Percentiles rank a stretch among this genome's conserved stretches.
phyloP scores from a whole-genome alignment of 2,797 vertebrate genomes.

The Silurus aristotelis region DNA sequence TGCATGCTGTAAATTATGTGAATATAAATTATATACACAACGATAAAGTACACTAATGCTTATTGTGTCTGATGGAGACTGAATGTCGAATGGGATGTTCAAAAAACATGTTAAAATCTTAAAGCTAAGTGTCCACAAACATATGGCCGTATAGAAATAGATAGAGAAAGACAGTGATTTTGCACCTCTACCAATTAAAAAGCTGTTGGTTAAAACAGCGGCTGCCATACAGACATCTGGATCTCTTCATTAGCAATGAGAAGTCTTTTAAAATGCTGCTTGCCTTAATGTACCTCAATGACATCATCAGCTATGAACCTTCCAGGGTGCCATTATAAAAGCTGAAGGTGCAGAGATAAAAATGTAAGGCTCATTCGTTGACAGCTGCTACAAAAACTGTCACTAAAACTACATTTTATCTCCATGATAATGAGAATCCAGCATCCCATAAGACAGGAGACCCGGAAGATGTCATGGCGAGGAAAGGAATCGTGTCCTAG shows the following conservation, averaged over 20 bases:
- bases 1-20: no score
- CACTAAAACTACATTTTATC: constrained; percentile 2
- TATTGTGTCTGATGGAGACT: no score
- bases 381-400: background rate
- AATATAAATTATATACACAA: no score
- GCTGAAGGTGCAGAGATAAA: background rate
- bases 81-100: no score
- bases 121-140: no score
- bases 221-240: background rate
- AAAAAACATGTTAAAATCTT: no score
- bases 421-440: constrained; percentile 21
- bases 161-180: no score
- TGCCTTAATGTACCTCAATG: constrained; percentile 27
- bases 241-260: constrained; percentile 43
- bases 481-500: background rate
- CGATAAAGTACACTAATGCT: no score
- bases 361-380: background rate
- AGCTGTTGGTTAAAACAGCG: no score
- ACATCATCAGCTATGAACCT: background rate
- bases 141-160: no score
- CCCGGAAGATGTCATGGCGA: background rate
- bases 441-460: background rate
- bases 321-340: background rate
- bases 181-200: background rate
- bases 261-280: constrained; percentile 40